These are phyloP conservation scores for Dolichopus griseipennis DNA, from an alignment of 2,888 invertebrate species.

Conservation along the genomic window DNA sequence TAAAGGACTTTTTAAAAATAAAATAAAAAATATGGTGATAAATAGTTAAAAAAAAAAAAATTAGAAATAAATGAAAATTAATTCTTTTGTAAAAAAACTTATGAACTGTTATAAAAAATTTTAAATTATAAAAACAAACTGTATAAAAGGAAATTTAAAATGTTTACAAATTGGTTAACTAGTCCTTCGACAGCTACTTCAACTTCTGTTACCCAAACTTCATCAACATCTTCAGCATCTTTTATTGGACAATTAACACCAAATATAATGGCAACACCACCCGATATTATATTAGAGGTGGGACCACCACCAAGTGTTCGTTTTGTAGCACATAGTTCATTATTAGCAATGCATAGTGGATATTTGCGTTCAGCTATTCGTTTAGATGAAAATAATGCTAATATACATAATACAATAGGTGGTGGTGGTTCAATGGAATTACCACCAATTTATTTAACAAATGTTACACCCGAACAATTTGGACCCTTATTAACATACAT, in stretches of 20 bases:
- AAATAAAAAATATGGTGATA: too few species aligned
- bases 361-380: constrained; percentile 59
- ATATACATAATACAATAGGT: constrained; percentile 17
- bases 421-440: constrained; percentile 24
- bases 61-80: too few species aligned
- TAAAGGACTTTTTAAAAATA: too few species aligned
- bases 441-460: constrained; percentile 46
- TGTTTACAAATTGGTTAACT: constrained; percentile 45
- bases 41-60: too few species aligned
- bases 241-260: constrained; percentile 33
- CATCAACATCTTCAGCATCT: constrained; percentile 40
- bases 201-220: constrained; percentile 15
- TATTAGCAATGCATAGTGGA: constrained; percentile 60
- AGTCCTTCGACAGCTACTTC: constrained; percentile 23
- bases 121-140: background rate
- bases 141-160: constrained; percentile 20
- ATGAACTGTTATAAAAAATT: too few species aligned
- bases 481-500: constrained; percentile 62
- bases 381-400: constrained; percentile 31
- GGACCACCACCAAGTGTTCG: constrained; percentile 52
- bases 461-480: constrained; percentile 54
- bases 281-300: constrained; percentile 56
- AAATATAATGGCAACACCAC: constrained; percentile 40
- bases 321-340: constrained; percentile 58
- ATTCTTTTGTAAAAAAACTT: too few species aligned